Evolutionary conservation across 2,113 vertebrate genomes (phyloP).

Genomic region (Vanacampus margaritifer): DNA sequence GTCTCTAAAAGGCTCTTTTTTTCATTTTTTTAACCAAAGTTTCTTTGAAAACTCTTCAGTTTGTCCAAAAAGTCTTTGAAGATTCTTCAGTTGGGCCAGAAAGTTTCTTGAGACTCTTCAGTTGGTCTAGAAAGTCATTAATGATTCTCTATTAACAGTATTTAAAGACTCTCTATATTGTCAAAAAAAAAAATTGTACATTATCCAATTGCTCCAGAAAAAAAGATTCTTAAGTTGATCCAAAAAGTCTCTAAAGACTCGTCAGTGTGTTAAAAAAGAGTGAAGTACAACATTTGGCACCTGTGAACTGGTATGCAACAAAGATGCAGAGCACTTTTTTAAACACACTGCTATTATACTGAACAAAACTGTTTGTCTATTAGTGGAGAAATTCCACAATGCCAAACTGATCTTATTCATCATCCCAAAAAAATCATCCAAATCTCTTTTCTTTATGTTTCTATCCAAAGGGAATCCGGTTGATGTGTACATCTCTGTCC

Average conservation of each 20-base stretch:
- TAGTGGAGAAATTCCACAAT: neutral
- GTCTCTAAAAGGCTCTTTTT: neutral
- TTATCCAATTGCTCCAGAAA: neutral
- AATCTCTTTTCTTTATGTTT: slow-evolving; percentile 20
- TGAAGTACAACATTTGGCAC: neutral
- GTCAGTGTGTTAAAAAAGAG: neutral
- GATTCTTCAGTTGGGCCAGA: neutral
- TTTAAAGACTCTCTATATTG: neutral
- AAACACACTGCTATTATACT: neutral
- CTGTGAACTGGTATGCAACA: neutral
- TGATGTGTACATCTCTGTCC: slow-evolving; percentile 22
- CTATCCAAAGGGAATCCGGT: neutral
- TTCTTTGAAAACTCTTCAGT: neutral
- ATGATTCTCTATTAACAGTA: too few species aligned
- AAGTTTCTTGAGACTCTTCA: too few species aligned
- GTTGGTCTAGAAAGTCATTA: too few species aligned
- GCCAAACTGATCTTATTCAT: slow-evolving; percentile 14
- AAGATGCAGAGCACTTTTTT: neutral
- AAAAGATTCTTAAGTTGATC: neutral
- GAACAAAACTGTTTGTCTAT: neutral
- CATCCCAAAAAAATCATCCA: slow-evolving; percentile 19
- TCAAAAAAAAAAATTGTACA: neutral
- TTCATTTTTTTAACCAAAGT: neutral
- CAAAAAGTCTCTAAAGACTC: neutral
- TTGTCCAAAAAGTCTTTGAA: neutral